A percentile compares a stretch with the other conserved stretches of the same genome.
Conservation (phyloP, 2,113 vertebrate genomes). For the Corythaixoides concolor region DNA sequence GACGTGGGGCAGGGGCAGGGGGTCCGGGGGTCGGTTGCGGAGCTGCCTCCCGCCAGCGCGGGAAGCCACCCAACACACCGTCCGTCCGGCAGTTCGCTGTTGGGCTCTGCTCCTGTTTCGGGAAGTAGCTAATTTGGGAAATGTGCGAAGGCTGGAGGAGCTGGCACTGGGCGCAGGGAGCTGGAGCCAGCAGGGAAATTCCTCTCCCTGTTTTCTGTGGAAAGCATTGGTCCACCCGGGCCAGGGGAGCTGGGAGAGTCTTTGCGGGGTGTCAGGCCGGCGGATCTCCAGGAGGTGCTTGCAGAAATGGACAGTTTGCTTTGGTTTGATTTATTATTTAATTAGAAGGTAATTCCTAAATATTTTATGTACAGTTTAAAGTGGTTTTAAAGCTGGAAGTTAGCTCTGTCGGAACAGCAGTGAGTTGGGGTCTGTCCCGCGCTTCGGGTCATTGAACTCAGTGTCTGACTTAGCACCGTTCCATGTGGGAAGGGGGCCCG, state of each 20-base stretch:
- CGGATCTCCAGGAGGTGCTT: not conserved
- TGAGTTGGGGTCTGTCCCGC: accelerated
- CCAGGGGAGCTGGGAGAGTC: not conserved
- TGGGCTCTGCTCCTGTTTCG: not conserved
- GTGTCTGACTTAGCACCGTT: not conserved
- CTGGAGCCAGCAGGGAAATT: conserved; percentile 18
- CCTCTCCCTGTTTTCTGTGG: not conserved
- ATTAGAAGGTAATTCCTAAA: accelerated
- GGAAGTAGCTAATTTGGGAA: conserved; percentile 47
- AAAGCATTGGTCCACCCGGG: not conserved
- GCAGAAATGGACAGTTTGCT: not conserved
- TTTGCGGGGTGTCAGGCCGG: not conserved
- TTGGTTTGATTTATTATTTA: not conserved
- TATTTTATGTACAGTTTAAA: accelerated
- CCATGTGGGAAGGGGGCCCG: accelerated
- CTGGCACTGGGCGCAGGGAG: not conserved
- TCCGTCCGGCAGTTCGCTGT: accelerated
- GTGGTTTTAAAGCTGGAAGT: not conserved
- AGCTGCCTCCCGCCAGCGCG: not conserved
- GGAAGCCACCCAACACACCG: accelerated
- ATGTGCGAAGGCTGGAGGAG: not conserved
- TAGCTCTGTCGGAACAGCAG: not conserved
- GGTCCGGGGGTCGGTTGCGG: accelerated
- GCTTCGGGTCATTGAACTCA: not conserved
- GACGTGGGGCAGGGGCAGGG: not conserved